Evolutionary conservation across 2,113 vertebrate genomes (phyloP).

Genomic region (Panthera uncia): DNA sequence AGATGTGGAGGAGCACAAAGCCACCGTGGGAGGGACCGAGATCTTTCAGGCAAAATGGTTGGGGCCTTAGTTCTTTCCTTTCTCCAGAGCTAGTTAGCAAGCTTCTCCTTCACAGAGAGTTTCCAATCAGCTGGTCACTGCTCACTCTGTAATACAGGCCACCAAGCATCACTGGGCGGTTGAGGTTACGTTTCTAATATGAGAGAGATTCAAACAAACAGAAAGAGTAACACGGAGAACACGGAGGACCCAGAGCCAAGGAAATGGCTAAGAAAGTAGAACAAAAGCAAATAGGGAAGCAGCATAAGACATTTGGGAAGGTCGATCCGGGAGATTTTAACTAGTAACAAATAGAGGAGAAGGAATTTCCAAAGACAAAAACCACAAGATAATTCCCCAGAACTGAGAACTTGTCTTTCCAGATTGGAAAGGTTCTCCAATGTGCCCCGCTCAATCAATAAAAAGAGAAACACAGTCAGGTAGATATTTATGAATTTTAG

Average conservation of each 20-base stretch:
- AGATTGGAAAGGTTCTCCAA: background rate
- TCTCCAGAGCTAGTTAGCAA: background rate
- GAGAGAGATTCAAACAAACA: background rate
- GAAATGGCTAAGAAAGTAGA: background rate
- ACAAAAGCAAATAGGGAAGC: background rate
- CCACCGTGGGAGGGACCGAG: background rate
- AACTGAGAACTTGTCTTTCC: background rate
- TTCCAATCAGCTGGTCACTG: background rate
- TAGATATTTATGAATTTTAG: background rate
- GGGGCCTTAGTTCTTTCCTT: background rate
- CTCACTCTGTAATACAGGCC: background rate
- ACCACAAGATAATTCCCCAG: background rate
- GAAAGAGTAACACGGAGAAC: background rate
- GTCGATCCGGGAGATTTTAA: background rate
- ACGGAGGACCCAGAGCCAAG: background rate
- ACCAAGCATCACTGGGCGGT: background rate
- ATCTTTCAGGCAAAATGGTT: background rate
- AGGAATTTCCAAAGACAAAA: slow-evolving; percentile 2
- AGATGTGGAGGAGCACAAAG: background rate
- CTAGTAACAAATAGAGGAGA: background rate
- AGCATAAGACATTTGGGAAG: background rate
- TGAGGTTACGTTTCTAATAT: background rate
- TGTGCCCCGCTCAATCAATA: background rate
- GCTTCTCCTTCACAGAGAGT: background rate
- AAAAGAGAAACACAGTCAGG: background rate